Base-by-base conservation (phyloP, 2,888 invertebrate genomes). In the Coecobrya sp. region DNA sequence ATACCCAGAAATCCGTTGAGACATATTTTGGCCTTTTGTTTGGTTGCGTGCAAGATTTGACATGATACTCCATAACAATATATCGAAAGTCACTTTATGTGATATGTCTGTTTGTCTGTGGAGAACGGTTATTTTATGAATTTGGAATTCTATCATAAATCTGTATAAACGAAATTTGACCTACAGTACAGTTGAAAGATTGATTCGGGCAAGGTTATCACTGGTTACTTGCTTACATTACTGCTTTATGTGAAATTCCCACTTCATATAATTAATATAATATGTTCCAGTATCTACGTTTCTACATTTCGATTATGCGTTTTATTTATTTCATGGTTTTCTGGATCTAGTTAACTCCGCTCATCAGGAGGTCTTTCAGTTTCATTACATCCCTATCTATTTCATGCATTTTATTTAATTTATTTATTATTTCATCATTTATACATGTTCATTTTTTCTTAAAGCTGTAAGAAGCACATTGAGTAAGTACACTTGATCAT, bases 291-390 rank as follows among this genome's bases (percentile, higher is more conserved):
- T n/a, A n/a, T n/a, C n/a, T n/a, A n/a, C n/a, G n/a, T n/a, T n/a
- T n/a, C n/a, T n/a, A n/a, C n/a, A n/a, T n/a, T n/a, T n/a, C n/a
- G n/a, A n/a, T n/a, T n/a, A n/a, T n/a, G n/a, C n/a, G n/a, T n/a
- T 36, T 59, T 62, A 82, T 45, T 68, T 82, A 89, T 82, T 89
- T 89, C 82, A 89, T 89, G 89, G 30, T 89, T 89, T 89, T 89
- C 89, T 73, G 73, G 84, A 89, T 82, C 89, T 89, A 84, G 73
- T 89, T 89, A 89, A 89, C 73, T 89, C 45, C 30, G 70, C 89
- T 90, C 92, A 45, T 82, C 92, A 89, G 89, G 92, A 82, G 92
- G 92, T 92, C 89, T 86, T 84, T 84, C 73, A 92, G 86, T 86
- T 87, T 86, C 92, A 92, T 92, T 92, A 92, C 81, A 89, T 82